These are phyloP conservation scores for Passerina amoena DNA, from an alignment of 2,113 vertebrate genomes.

Conservation along the genomic window DNA sequence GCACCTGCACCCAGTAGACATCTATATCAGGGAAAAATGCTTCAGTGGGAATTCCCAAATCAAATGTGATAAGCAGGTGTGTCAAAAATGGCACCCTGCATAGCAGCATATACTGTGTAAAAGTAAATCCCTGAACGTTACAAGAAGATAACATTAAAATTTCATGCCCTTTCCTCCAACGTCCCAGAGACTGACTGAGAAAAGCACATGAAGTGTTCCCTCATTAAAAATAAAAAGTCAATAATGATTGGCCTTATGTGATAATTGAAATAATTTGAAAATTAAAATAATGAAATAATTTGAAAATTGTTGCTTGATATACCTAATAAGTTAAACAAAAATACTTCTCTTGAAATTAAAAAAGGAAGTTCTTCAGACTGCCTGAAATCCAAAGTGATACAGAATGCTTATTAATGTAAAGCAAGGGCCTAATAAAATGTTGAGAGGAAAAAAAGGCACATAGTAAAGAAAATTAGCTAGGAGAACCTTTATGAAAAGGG, in stretches of 20 bases:
- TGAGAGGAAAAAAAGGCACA: neutral
- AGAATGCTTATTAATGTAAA: slow-evolving; percentile 1
- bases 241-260: neutral
- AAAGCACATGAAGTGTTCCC: accelerated
- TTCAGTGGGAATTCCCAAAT: neutral
- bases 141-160: neutral
- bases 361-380: neutral
- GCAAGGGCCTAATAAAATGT: neutral
- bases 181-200: neutral
- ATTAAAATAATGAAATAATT: neutral
- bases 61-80: neutral
- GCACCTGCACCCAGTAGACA: neutral
- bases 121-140: neutral
- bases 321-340: neutral
- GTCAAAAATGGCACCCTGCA: neutral
- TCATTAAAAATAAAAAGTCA: neutral
- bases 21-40: neutral
- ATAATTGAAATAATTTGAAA: neutral
- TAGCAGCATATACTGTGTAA: neutral
- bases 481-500: slow-evolving; percentile 24
- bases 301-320: neutral
- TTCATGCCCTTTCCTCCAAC: neutral
- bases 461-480: slow-evolving; percentile 16
- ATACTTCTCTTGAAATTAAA: neutral
- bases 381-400: neutral